A percentile compares a stretch with the other conserved stretches of the same genome.
Conservation (phyloP, 2,888 invertebrate species). For the Yponomeuta plumbellus region DNA sequence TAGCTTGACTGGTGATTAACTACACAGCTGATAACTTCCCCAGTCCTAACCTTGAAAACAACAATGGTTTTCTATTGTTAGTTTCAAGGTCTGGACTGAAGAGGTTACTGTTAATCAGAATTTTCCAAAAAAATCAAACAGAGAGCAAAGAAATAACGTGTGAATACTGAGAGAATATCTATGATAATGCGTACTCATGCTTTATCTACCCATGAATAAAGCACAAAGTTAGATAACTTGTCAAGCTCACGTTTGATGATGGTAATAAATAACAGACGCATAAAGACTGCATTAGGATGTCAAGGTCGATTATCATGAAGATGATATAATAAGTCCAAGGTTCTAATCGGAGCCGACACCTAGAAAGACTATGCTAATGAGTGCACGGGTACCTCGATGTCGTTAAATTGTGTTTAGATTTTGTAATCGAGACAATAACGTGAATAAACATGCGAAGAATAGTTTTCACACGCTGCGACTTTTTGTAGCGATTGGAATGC, state of each 20-base stretch:
- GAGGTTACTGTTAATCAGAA: no score
- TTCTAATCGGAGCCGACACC: not conserved
- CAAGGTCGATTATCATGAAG: not conserved
- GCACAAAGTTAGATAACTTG: not conserved
- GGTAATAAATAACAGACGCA: not conserved
- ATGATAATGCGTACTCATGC: no score
- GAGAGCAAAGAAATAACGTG: no score
- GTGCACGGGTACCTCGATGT: not conserved
- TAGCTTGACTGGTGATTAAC: no score
- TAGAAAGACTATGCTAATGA: not conserved
- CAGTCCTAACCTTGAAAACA: no score
- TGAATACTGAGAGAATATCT: no score
- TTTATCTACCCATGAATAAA: not conserved
- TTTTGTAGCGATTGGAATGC: not conserved
- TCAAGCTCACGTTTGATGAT: not conserved
- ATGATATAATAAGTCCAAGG: constrained; percentile 1
- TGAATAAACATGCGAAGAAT: not conserved
- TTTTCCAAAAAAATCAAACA: no score
- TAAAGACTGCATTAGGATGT: not conserved
- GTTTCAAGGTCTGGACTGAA: no score
- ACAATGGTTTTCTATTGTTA: no score
- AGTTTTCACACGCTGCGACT: not conserved
- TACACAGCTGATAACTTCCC: no score
- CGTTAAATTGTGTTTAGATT: not conserved
- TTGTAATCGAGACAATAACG: not conserved